These are phyloP conservation scores for Montipora sp. DNA, from an alignment of 64 coral and sea anemone species.

Conservation along the genomic window DNA sequence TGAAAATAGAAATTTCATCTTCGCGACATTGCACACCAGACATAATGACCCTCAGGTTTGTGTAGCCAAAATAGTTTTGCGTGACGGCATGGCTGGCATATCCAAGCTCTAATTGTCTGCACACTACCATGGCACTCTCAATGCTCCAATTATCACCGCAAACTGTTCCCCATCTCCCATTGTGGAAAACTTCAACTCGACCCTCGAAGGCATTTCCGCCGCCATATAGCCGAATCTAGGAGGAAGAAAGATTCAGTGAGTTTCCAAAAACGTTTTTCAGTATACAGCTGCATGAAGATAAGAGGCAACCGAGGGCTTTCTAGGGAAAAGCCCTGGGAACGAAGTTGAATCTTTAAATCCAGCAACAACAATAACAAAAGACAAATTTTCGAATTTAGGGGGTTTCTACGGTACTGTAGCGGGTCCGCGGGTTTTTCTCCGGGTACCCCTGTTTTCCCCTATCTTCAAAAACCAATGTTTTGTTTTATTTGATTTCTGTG, in stretches of 20 bases:
- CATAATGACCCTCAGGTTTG: conserved; percentile 39
- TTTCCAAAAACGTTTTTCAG: neutral
- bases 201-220: conserved; percentile 55
- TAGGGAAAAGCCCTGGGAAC: too few relatives aligned
- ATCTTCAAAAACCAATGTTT: too few relatives aligned
- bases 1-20: conserved; percentile 53
- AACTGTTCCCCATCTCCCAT: conserved; percentile 75
- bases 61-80: conserved; percentile 51
- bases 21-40: conserved; percentile 54
- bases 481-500: too few relatives aligned
- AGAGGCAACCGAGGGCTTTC: too few relatives aligned
- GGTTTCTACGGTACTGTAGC: too few relatives aligned
- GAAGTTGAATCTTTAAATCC: too few relatives aligned
- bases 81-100: conserved; percentile 66
- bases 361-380: too few relatives aligned
- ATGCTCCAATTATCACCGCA: conserved; percentile 75
- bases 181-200: conserved; percentile 68
- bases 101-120: conserved; percentile 78
- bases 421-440: too few relatives aligned
- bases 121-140: conserved; percentile 66
- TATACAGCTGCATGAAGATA: neutral
- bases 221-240: conserved; percentile 74
- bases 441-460: too few relatives aligned
- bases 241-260: neutral
- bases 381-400: too few relatives aligned